These are phyloP conservation scores for Psix sp. DNA, from an alignment of 1,140 invertebrate genomes.

Conservation along the genomic window DNA sequence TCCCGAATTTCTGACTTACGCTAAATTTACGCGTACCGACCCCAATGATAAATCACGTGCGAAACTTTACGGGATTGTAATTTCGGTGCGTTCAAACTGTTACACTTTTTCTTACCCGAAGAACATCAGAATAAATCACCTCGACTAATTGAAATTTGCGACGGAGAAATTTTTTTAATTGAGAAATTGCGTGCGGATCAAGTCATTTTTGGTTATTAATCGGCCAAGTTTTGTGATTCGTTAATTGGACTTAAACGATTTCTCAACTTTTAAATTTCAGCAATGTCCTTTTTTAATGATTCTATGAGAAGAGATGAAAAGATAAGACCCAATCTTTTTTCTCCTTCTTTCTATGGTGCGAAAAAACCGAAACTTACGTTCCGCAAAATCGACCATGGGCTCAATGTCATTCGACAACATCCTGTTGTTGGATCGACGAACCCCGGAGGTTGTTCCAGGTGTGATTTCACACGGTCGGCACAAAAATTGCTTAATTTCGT, in stretches of 20 bases:
- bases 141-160: constrained; percentile 12
- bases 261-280: too few species aligned
- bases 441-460: constrained; percentile 27
- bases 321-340: too few species aligned
- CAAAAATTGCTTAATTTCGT: constrained; percentile 68
- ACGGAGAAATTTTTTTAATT: constrained; percentile 20
- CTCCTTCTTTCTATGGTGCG: neutral
- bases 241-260: too few species aligned
- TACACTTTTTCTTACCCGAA: constrained; percentile 13
- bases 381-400: constrained; percentile 13
- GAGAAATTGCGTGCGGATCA: constrained; percentile 15
- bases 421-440: constrained; percentile 34
- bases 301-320: too few species aligned
- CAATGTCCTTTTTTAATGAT: too few species aligned
- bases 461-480: constrained; percentile 58
- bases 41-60: constrained; percentile 35
- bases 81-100: constrained; percentile 11
- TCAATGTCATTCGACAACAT: constrained; percentile 40
- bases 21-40: constrained; percentile 23
- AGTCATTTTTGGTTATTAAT: too few species aligned
- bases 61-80: constrained; percentile 17
- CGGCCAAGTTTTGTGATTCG: too few species aligned
- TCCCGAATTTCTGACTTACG: constrained; percentile 18
- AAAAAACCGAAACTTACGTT: constrained; percentile 4
- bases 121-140: constrained; percentile 1